Percentiles rank a stretch among this genome's conserved stretches.
phyloP scores from a whole-genome alignment of 2,113 vertebrate genomes.

The Baryphthengus martii region DNA sequence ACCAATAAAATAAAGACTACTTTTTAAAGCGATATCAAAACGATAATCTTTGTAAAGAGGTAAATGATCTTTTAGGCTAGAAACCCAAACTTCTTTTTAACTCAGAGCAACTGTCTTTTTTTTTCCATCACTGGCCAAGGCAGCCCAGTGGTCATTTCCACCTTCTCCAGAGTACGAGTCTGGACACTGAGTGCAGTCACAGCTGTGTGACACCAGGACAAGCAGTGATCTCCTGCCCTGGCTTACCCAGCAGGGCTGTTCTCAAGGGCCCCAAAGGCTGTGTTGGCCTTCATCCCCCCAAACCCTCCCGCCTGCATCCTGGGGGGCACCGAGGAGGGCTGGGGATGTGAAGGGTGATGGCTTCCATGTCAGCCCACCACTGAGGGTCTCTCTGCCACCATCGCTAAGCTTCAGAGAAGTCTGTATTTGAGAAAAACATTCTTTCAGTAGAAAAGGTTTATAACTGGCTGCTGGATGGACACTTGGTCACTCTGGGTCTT shows the following conservation, averaged over 20 bases:
- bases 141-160: not conserved
- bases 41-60: not conserved
- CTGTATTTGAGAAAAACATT: not conserved
- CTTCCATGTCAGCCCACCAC: not conserved
- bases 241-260: not conserved
- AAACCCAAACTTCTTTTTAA: not conserved
- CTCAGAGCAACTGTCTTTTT: not conserved
- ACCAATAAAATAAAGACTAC: not conserved
- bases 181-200: rapidly evolving
- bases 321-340: rapidly evolving
- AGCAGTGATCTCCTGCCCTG: not conserved
- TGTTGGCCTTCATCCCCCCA: not conserved
- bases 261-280: not conserved
- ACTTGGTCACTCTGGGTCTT: not conserved
- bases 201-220: rapidly evolving
- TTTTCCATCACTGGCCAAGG: not conserved
- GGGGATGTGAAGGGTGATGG: not conserved
- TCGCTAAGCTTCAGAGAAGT: not conserved
- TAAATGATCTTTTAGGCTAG: not conserved
- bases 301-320: not conserved
- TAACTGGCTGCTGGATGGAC: not conserved
- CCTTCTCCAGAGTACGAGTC: rapidly evolving
- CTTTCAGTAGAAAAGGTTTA: not conserved
- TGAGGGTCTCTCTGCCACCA: conserved; percentile 35
- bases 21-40: not conserved